These are phyloP conservation scores for Anadara kagoshimensis DNA, from an alignment of 1,140 invertebrate species.

Conservation along the genomic window DNA sequence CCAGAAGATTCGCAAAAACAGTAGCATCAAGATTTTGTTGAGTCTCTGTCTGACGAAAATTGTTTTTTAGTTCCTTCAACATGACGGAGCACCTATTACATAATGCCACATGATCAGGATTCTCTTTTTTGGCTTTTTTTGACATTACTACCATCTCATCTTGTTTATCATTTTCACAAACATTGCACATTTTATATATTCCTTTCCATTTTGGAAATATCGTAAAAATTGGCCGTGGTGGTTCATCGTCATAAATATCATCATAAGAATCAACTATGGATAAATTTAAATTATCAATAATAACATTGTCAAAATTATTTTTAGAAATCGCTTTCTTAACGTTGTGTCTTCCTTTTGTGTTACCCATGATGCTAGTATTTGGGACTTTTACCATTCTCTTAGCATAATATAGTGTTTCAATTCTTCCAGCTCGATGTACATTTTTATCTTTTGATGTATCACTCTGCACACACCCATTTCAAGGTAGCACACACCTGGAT, in stretches of 20 bases:
- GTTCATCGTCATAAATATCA: too few species aligned
- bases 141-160: slow-evolving; percentile 9
- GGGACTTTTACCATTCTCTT: not conserved
- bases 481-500: not conserved
- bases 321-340: too few species aligned
- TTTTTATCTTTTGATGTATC: not conserved
- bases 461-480: not conserved
- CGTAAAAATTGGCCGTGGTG: not conserved
- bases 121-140: slow-evolving; percentile 9
- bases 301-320: too few species aligned
- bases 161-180: slow-evolving; percentile 22
- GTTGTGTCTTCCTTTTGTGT: too few species aligned
- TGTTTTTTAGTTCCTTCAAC: slow-evolving; percentile 32
- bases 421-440: not conserved
- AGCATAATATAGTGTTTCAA: not conserved
- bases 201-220: slow-evolving; percentile 46
- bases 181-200: slow-evolving; percentile 39
- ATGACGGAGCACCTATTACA: slow-evolving; percentile 32
- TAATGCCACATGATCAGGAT: slow-evolving; percentile 20
- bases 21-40: slow-evolving; percentile 28
- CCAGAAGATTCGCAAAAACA: slow-evolving; percentile 39
- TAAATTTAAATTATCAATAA: too few species aligned
- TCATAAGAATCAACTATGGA: too few species aligned
- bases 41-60: slow-evolving; percentile 11
- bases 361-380: slow-evolving; percentile 4